These are phyloP conservation scores for Tinamus guttatus DNA, from an alignment of 2,113 vertebrate species.

Conservation along the genomic window DNA sequence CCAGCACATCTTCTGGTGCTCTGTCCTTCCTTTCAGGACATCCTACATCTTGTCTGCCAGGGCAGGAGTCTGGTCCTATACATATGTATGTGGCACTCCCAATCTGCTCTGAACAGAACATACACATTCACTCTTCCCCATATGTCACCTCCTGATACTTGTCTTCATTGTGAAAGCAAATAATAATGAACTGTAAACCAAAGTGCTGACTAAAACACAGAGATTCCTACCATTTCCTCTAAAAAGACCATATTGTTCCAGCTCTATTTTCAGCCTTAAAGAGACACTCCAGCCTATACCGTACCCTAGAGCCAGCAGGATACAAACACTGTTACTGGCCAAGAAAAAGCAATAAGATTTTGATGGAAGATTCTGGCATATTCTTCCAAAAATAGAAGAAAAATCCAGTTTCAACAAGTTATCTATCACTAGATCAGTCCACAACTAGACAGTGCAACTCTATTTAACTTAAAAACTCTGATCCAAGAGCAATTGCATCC, in stretches of 20 bases:
- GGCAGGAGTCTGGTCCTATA: neutral
- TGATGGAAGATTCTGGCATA: neutral
- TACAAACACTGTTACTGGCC: neutral
- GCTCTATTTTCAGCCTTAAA: neutral
- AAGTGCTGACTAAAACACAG: neutral
- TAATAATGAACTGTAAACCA: neutral
- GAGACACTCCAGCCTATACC: neutral
- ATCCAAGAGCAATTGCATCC: neutral
- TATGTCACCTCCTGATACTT: neutral
- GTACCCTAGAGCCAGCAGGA: neutral
- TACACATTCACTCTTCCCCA: neutral
- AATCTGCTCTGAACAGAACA: neutral
- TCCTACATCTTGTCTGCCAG: neutral
- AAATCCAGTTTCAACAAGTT: neutral
- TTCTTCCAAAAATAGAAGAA: neutral
- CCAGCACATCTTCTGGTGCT: neutral
- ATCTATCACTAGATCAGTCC: neutral
- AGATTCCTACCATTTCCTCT: neutral
- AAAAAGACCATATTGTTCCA: neutral
- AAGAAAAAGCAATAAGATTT: neutral
- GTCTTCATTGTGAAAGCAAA: neutral
- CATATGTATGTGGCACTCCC: neutral
- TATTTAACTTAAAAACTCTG: neutral
- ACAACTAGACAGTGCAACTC: neutral
- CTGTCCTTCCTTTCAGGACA: neutral